Percentiles rank a stretch among this genome's conserved stretches.
Conservation (phyloP, 2,113 vertebrate genomes). For the Petaurus breviceps region DNA sequence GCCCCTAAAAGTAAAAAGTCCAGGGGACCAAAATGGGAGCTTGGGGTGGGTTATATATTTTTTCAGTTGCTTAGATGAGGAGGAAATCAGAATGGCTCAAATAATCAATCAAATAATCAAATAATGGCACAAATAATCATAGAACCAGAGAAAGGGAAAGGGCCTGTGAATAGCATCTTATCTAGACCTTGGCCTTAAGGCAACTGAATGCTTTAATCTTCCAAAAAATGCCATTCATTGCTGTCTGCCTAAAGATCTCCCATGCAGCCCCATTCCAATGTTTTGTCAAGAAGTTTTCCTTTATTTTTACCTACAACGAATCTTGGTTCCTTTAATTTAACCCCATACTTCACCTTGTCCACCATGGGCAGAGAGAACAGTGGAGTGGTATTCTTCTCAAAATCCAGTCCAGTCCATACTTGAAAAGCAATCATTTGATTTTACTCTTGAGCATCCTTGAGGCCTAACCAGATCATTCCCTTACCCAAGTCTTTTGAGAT, state of each 20-base stretch:
- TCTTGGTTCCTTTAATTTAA: background rate
- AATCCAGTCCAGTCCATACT: background rate
- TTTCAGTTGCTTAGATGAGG: background rate
- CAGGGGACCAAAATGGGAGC: background rate
- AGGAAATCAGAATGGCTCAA: background rate
- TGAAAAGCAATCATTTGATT: background rate
- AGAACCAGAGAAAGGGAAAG: background rate
- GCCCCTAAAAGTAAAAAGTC: background rate
- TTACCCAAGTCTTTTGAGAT: background rate
- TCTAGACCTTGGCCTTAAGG: background rate
- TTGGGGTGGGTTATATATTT: background rate
- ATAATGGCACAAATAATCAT: background rate
- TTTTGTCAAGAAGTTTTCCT: background rate
- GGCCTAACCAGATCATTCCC: fast-evolving
- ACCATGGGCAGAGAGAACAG: background rate
- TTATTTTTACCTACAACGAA: background rate
- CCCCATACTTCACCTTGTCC: background rate
- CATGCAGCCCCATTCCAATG: background rate
- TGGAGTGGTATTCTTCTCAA: background rate
- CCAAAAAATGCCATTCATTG: background rate
- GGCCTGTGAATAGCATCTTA: background rate
- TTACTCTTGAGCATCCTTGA: background rate
- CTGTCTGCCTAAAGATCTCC: background rate
- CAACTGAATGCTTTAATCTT: background rate
- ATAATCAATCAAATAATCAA: too few relatives aligned